Conservation (phyloP, 2,113 vertebrate genomes). For the Lates calcarifer region DNA sequence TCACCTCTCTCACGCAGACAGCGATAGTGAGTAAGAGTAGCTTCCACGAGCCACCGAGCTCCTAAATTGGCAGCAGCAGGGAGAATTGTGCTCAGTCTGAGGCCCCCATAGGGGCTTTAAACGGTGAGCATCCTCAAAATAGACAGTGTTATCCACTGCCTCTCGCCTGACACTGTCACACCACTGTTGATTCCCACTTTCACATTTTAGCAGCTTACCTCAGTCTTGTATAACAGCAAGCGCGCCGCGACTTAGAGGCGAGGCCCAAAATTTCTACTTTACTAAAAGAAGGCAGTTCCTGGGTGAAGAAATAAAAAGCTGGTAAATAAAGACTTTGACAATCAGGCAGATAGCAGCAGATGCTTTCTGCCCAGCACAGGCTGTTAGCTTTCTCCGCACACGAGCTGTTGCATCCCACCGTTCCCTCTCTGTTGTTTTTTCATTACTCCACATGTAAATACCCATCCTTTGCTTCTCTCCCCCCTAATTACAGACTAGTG, state of each 20-base stretch:
- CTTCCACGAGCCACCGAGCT: slow-evolving; percentile 27
- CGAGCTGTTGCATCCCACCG: slow-evolving; percentile 1
- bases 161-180: slow-evolving; percentile 31
- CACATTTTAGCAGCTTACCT: slow-evolving; percentile 33
- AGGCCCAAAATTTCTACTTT: too few relatives aligned
- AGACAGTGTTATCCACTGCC: slow-evolving; percentile 41
- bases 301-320: slow-evolving; percentile 9
- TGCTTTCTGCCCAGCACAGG: slow-evolving; percentile 10
- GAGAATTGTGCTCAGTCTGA: slow-evolving; percentile 16
- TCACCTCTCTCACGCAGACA: slow-evolving; percentile 19
- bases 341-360: slow-evolving; percentile 30
- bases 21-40: not conserved
- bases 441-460: slow-evolving; percentile 28
- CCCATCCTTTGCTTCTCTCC: slow-evolving; percentile 30
- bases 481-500: slow-evolving; percentile 28
- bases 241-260: not conserved
- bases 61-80: slow-evolving; percentile 35
- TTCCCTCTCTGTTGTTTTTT: slow-evolving; percentile 32
- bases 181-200: slow-evolving; percentile 34
- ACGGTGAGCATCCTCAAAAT: slow-evolving; percentile 37
- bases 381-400: slow-evolving; percentile 16
- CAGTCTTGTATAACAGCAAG: slow-evolving; percentile 7
- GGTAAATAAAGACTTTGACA: slow-evolving; percentile 40
- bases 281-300: not conserved
- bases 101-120: slow-evolving; percentile 25